These are phyloP conservation scores for Calephelis perditalis DNA, from an alignment of 2,888 invertebrate genomes.

Conservation along the genomic window DNA sequence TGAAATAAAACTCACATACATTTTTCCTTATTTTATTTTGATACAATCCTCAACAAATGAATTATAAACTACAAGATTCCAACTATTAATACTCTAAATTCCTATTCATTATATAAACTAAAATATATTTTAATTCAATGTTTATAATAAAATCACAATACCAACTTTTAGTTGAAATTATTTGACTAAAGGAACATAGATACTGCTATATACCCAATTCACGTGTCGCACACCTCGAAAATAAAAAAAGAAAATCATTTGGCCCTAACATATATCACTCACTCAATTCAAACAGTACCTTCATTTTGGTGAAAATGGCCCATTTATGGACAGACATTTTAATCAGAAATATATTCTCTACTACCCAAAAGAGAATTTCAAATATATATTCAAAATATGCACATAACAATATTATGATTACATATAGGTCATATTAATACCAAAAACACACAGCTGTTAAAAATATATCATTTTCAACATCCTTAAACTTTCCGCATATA, in stretches of 20 bases:
- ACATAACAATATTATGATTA: conserved; percentile 5
- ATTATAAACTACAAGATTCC: conserved; percentile 60
- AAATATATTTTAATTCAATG: conserved; percentile 62
- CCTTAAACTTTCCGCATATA: not conserved
- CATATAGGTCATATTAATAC: conserved; percentile 6
- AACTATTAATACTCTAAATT: conserved; percentile 61
- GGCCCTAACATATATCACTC: conserved; percentile 12
- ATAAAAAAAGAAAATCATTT: conserved; percentile 8
- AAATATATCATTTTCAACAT: not conserved
- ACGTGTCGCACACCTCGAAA: conserved; percentile 40
- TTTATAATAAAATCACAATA: conserved; percentile 73
- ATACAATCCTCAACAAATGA: conserved; percentile 72
- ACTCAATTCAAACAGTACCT: conserved; percentile 7
- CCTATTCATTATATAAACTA: conserved; percentile 56
- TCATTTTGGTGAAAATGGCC: conserved; percentile 4
- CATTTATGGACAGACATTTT: conserved; percentile 1
- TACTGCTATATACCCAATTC: conserved; percentile 33
- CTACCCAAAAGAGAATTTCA: conserved; percentile 6
- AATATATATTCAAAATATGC: conserved; percentile 11
- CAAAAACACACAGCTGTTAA: conserved; percentile 7
- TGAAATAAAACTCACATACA: conserved; percentile 12
- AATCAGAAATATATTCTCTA: not conserved
- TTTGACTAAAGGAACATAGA: conserved; percentile 43
- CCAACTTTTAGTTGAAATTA: conserved; percentile 71
- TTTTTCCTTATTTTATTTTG: conserved; percentile 71